phyloP scores from a whole-genome alignment of 2,113 vertebrate species.

The Ptychochromis oligacanthus region DNA sequence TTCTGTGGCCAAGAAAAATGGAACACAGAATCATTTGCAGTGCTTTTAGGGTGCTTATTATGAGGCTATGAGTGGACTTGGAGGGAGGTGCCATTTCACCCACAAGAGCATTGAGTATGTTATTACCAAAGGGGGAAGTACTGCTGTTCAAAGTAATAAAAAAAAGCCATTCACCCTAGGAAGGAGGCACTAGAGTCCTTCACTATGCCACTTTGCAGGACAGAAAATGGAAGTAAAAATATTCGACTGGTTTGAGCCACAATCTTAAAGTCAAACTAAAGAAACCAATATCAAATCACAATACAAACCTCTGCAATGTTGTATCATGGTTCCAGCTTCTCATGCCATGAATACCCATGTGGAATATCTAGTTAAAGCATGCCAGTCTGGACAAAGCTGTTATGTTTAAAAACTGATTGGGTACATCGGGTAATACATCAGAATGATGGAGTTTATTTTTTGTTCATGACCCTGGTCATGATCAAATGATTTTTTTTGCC shows the following conservation, averaged over 20 bases:
- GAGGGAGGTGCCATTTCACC: constrained; percentile 32
- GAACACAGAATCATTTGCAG: not conserved
- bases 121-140: constrained; percentile 35
- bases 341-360: no score
- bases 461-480: no score
- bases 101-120: constrained; percentile 27
- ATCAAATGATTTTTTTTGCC: no score
- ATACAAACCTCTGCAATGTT: not conserved
- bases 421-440: not conserved
- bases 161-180: constrained; percentile 16
- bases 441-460: not conserved
- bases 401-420: not conserved
- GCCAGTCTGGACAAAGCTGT: not conserved
- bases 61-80: constrained; percentile 25
- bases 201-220: not conserved
- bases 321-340: not conserved
- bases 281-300: not conserved
- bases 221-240: not conserved
- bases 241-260: not conserved
- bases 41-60: constrained; percentile 47
- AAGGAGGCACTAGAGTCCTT: not conserved
- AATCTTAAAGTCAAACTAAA: not conserved
- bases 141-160: constrained; percentile 44
- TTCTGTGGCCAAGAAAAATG: constrained; percentile 1
- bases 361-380: not conserved